These are phyloP conservation scores for Albula goreensis DNA, from an alignment of 2,113 vertebrate genomes.

Conservation along the genomic window DNA sequence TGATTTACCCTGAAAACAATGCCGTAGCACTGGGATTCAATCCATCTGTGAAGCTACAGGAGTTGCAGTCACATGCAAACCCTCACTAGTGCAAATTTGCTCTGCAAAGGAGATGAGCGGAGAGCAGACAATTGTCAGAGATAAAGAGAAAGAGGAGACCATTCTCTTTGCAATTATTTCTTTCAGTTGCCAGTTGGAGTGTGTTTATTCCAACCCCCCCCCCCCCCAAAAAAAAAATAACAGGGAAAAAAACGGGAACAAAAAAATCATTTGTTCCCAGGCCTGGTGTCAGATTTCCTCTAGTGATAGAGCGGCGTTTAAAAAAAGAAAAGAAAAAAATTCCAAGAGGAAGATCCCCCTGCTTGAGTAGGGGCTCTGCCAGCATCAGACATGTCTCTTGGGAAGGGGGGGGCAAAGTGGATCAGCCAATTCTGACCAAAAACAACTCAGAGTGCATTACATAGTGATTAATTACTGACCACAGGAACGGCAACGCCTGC, in stretches of 20 bases:
- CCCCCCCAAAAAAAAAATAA: too few species aligned
- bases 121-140: background rate
- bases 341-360: conserved; percentile 49
- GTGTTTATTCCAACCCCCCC: background rate
- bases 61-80: background rate
- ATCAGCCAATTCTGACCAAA: conserved; percentile 56
- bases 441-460: conserved; percentile 59
- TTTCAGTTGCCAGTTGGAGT: background rate
- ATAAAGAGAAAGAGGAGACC: background rate
- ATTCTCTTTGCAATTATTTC: background rate
- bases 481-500: conserved; percentile 14
- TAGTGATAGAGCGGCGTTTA: background rate
- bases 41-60: conserved; percentile 22
- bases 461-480: conserved; percentile 61
- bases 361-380: conserved; percentile 40
- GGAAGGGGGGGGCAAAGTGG: conserved; percentile 52
- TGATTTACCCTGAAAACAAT: conserved; percentile 43
- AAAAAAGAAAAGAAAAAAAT: conserved; percentile 37
- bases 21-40: conserved; percentile 26
- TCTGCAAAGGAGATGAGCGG: background rate
- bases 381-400: conserved; percentile 36
- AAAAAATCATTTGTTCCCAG: conserved; percentile 11
- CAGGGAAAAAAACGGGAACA: conserved; percentile 2
- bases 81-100: background rate
- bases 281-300: conserved; percentile 21